A percentile compares a stretch with the other conserved stretches of the same genome.
Conservation (phyloP, 2,797 vertebrate species). For the Scleropages formosus region DNA sequence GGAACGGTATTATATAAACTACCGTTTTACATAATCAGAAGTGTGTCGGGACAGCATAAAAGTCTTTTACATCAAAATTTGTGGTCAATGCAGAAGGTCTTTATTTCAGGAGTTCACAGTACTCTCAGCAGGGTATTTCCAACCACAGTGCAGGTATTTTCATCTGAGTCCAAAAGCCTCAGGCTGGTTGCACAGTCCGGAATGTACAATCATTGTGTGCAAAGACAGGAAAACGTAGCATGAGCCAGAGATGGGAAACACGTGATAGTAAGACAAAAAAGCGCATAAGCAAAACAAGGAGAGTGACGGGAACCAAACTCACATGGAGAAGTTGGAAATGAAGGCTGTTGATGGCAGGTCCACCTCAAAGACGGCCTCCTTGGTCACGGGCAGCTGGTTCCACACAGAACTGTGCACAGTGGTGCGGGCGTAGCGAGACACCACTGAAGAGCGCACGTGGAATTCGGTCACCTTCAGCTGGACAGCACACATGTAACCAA, state of each 20-base stretch:
- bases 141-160: background rate
- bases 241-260: background rate
- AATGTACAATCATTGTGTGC: background rate
- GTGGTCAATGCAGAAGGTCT: too few species aligned
- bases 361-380: conserved; percentile 80
- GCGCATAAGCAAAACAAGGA: background rate
- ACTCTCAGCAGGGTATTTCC: background rate
- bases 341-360: conserved; percentile 77
- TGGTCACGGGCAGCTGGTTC: conserved; percentile 73
- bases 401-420: conserved; percentile 71
- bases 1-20: too few species aligned
- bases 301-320: conserved; percentile 48
- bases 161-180: conserved; percentile 6
- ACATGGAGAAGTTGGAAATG: conserved; percentile 88
- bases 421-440: conserved; percentile 76
- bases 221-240: background rate
- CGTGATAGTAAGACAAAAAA: conserved; percentile 1
- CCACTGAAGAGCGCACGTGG: conserved; percentile 69
- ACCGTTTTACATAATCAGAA: too few species aligned
- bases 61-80: too few species aligned
- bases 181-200: too few species aligned
- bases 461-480: conserved; percentile 78
- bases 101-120: too few species aligned
- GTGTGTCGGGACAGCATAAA: too few species aligned
- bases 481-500: conserved; percentile 32